Evolutionary conservation across 53 echinoderm and acorn worm genomes (phyloP), one percentile per base, ranked within the genome.

Genomic region (Holothuria leucospilota): DNA sequence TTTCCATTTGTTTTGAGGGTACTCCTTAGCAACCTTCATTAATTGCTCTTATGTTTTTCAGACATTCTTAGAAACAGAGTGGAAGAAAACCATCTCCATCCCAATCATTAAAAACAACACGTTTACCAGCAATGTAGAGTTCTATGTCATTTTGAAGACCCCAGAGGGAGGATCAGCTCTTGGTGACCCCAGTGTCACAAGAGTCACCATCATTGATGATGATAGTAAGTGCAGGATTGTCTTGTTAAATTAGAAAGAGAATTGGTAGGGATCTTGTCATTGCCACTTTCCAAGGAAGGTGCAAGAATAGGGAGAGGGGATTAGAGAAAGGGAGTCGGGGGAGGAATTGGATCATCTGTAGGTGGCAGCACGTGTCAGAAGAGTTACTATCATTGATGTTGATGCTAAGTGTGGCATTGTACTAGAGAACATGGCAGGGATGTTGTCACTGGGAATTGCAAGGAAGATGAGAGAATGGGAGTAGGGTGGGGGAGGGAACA

Each of bases 131-230:
- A 90, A 98, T 86, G 95, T 98, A 93, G 99, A 98, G 20, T 98
- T 98, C 89, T 98, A 98, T 75, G 83, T 98, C 85, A 92, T 98
- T 41, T 82, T 98, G 53, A 98, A 98, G 87, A 84, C 85, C 20
- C 94, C 96, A 5, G 93, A 96, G 23, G 95, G 91, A 24, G 95
- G 92, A 9, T 90, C 84, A 0, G 69, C 62, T 1, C 92, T 98
- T 13, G 99, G 99, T 8, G 99, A 98, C 86, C 99, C 99, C 20
- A 98, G 95, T 67, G 87, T 98, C 59, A 92, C 95, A 34, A 86
- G 99, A 84, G 90, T 95, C 20, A 98, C 95, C 1, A 98, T 98
- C 49, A 98, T 98, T 62, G 99, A 98, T 93, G 99, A 98, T 82
- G 95, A 98, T 72, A 92, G 99, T 98, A 74, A 94, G 93, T 88